Percentiles rank a stretch among this genome's conserved stretches.
phyloP scores from a whole-genome alignment of 2,888 invertebrate genomes.

The Pristionchus fissidentatus region DNA sequence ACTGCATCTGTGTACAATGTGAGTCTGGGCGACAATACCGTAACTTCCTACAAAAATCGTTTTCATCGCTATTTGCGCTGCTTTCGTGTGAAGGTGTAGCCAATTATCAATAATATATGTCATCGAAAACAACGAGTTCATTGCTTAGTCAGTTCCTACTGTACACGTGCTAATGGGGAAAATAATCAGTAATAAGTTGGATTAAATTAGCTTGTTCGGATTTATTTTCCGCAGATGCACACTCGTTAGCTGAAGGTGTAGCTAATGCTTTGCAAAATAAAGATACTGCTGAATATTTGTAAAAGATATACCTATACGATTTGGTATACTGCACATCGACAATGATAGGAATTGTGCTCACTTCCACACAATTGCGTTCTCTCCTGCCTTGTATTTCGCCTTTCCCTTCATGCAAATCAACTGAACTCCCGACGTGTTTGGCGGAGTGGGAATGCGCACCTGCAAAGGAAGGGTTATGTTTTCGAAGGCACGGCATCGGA shows the following conservation, averaged over 20 bases:
- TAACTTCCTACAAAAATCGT: no score
- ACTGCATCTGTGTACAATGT: neutral
- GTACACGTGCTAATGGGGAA: no score
- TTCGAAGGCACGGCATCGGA: neutral
- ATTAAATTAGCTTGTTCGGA: no score
- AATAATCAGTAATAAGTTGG: no score
- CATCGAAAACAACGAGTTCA: no score
- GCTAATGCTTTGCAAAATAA: neutral
- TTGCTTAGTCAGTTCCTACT: no score
- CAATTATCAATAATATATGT: no score
- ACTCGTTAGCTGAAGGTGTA: no score
- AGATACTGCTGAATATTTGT: neutral
- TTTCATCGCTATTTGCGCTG: no score
- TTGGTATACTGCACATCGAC: neutral
- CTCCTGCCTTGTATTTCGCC: conserved; percentile 99
- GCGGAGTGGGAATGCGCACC: conserved; percentile 92
- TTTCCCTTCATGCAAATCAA: conserved; percentile 97
- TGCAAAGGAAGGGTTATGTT: conserved; percentile 71
- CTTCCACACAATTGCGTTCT: conserved; percentile 98
- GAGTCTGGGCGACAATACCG: no score
- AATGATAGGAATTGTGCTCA: conserved; percentile 78
- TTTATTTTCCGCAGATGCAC: no score
- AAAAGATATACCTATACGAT: neutral
- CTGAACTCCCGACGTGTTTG: conserved; percentile 98
- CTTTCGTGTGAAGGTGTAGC: no score